Base-by-base conservation (phyloP, 2,888 invertebrate genomes). In the Lasiommata megera region DNA sequence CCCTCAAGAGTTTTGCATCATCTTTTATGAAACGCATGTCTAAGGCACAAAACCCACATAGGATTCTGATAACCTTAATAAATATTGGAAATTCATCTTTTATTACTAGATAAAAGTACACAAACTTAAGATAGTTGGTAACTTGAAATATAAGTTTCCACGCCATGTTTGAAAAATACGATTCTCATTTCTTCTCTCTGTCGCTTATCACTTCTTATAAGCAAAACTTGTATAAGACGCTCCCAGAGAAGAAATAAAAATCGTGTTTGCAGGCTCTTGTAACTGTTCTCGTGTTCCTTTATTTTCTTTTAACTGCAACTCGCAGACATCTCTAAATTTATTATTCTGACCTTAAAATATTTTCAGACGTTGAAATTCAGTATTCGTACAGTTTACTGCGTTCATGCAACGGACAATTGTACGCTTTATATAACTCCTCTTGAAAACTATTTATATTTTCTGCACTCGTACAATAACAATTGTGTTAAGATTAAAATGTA, bases 251-350 rank as follows among this genome's bases (percentile, higher is more conserved):
- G 34, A 14, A 47, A 34, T 34, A 31, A 47, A 44, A 47, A 36
- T 18, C 46, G 29, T 48, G 36, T 37, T 18, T 37, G 36, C 48
- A 48, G 48, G 23, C 48, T 36, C 37, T 48, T 18, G 44, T 44
- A 29, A 8, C 47, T 31, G 31, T 48, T 48, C 36, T 18, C 36
- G n/a, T 37, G 12, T 37, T 48, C 12, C 18, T 48, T 48, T 37
- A 51, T 37, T 51, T 51, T 51, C 38, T 51, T 38, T 51, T 38
- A 38, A 38, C 51, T 16, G 37, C 29, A 38, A 14, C 38, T 38
- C 38, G 51, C 38, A 40, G 51, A 51, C 6, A 16, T 38, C 38
- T 38, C 28, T 28, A 28, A 51, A 51, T 51, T 51, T 51, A 51
- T 51, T 51, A 16, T 40, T 38, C 14, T 29, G 14, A 6, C 6